Conservation (phyloP, 2,888 invertebrate genomes). For the Hyposoter didymator region DNA sequence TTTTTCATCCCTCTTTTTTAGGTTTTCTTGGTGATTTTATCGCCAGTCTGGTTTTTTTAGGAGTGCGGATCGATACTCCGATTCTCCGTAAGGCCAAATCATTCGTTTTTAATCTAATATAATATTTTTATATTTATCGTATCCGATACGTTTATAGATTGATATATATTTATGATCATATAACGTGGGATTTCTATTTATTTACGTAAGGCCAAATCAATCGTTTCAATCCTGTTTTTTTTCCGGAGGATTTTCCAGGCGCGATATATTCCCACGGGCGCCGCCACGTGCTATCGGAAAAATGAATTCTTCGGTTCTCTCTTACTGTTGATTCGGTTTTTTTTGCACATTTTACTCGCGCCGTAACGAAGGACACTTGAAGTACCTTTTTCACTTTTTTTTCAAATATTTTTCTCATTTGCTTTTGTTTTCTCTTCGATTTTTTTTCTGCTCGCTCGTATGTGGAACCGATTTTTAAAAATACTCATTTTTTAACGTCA, state of each 20-base stretch:
- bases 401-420: not conserved
- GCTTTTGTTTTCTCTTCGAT: slow-evolving; percentile 4
- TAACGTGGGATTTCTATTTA: slow-evolving; percentile 1
- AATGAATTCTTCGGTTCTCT: slow-evolving; percentile 5
- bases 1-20: not conserved
- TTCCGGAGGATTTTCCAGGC: slow-evolving; percentile 17
- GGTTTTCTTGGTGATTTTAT: not conserved
- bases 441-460: slow-evolving; percentile 17
- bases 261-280: slow-evolving; percentile 36
- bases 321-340: slow-evolving; percentile 13
- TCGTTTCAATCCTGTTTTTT: slow-evolving; percentile 29
- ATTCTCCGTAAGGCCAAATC: slow-evolving; percentile 2
- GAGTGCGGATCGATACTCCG: not conserved
- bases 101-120: not conserved
- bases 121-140: not conserved
- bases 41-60: not conserved
- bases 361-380: slow-evolving; percentile 48
- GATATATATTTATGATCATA: not conserved
- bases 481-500: not conserved
- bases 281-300: slow-evolving; percentile 25
- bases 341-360: slow-evolving; percentile 13
- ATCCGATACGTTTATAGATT: not conserved
- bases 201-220: slow-evolving; percentile 24
- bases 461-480: not conserved
- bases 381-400: slow-evolving; percentile 34